Percentiles rank a stretch among this genome's conserved stretches.
Conservation (phyloP, 2,113 vertebrate genomes). For the Calyptomena viridis region DNA sequence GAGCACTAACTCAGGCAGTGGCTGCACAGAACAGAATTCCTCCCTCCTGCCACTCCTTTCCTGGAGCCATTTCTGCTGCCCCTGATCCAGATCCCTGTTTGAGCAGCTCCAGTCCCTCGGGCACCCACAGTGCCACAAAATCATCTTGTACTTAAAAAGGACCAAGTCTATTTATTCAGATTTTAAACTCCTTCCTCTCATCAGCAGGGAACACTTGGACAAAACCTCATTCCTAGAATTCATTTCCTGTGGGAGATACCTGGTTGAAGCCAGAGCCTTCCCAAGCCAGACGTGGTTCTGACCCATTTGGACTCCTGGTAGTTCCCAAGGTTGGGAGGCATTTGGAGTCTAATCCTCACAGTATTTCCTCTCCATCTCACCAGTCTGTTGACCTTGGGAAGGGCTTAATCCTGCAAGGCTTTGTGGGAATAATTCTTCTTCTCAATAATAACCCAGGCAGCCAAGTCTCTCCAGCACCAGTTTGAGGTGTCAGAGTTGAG, state of each 20-base stretch:
- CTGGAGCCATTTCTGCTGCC: neutral
- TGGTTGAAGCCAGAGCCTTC: neutral
- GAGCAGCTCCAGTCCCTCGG: neutral
- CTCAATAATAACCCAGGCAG: too few species aligned
- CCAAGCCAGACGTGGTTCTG: neutral
- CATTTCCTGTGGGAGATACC: neutral
- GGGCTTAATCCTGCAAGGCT: neutral
- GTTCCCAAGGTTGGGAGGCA: neutral
- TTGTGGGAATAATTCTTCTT: too few species aligned
- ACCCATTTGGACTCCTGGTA: neutral
- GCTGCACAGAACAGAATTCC: neutral
- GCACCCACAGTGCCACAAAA: fast-evolving
- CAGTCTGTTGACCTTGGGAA: neutral
- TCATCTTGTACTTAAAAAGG: neutral
- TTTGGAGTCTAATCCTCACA: neutral
- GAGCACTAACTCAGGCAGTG: neutral
- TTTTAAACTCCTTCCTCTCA: neutral
- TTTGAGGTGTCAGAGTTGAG: too few species aligned
- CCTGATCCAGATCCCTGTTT: fast-evolving
- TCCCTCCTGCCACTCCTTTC: neutral
- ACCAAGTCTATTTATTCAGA: neutral
- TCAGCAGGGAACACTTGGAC: neutral
- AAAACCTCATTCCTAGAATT: neutral
- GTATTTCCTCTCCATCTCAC: neutral
- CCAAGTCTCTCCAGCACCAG: too few species aligned